Evolutionary conservation across 2,797 vertebrate species (phyloP).

Genomic region (Siniperca undulata): DNA sequence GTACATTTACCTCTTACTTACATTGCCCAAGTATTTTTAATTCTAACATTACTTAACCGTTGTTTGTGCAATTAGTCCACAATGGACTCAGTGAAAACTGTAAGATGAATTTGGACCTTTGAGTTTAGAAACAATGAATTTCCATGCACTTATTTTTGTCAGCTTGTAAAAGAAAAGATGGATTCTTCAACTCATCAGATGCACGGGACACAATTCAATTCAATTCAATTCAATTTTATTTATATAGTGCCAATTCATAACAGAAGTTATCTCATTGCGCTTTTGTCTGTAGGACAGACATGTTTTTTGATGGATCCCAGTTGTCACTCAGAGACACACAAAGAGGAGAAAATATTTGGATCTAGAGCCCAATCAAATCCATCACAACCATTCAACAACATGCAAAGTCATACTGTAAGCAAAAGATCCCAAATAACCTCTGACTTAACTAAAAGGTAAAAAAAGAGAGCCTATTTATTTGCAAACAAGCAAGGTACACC

Average conservation of each 20-base stretch:
- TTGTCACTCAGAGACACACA: neutral
- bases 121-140: neutral
- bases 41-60: neutral
- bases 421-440: neutral
- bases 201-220: neutral
- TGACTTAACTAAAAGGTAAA: neutral
- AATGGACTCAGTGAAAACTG: neutral
- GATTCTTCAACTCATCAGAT: neutral
- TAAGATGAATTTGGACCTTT: neutral
- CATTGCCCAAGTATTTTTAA: neutral
- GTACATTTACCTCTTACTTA: neutral
- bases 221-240: too few relatives aligned
- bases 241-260: too few relatives aligned
- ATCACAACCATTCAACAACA: neutral
- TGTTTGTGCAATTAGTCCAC: neutral
- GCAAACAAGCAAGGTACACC: neutral
- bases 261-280: too few relatives aligned
- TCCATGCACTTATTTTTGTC: neutral
- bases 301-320: neutral
- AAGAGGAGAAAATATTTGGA: neutral
- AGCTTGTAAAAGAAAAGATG: neutral
- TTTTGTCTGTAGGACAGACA: too few relatives aligned
- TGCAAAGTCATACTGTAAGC: neutral
- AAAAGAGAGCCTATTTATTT: neutral
- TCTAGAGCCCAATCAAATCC: neutral